A percentile compares a stretch with the other conserved stretches of the same genome.
Conservation (phyloP, 2,113 vertebrate genomes). For the Eleginops maclovinus region DNA sequence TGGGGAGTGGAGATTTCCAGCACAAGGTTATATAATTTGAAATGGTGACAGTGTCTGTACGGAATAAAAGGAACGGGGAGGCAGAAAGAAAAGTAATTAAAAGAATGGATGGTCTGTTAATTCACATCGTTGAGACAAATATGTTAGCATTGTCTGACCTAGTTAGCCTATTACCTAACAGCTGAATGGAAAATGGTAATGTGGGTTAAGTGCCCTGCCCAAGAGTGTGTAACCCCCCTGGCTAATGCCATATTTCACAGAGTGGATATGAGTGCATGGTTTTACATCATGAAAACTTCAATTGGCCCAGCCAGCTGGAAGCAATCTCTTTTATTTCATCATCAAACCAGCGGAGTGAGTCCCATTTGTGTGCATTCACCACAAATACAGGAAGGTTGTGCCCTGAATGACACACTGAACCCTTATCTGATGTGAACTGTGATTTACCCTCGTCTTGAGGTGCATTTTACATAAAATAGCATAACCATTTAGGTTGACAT, state of each 20-base stretch:
- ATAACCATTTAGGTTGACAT: background rate
- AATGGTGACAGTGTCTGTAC: conserved; percentile 58
- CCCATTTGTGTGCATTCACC: conserved; percentile 17
- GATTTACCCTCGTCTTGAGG: conserved; percentile 25
- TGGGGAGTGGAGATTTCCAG: conserved; percentile 67
- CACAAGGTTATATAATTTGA: conserved; percentile 62
- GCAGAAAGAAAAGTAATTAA: conserved; percentile 40
- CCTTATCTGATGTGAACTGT: background rate
- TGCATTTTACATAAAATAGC: conserved; percentile 21
- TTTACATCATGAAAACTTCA: conserved; percentile 49
- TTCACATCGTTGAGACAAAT: conserved; percentile 25
- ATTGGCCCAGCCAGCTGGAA: conserved; percentile 50
- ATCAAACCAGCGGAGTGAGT: conserved; percentile 39
- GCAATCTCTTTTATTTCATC: conserved; percentile 46
- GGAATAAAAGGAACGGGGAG: conserved; percentile 1
- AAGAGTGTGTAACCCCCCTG: conserved; percentile 25
- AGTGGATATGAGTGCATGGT: conserved; percentile 38
- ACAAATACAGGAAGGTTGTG: background rate
- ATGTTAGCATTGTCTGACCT: conserved; percentile 59
- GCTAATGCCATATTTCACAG: conserved; percentile 48
- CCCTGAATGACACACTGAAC: conserved; percentile 1
- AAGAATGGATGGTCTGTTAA: conserved; percentile 48
- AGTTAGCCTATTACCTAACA: conserved; percentile 51
- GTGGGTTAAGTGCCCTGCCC: conserved; percentile 69
- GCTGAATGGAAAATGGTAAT: conserved; percentile 38